Conservation (phyloP, 2,888 invertebrate genomes). For the Dryocosmus kuriphilus region DNA sequence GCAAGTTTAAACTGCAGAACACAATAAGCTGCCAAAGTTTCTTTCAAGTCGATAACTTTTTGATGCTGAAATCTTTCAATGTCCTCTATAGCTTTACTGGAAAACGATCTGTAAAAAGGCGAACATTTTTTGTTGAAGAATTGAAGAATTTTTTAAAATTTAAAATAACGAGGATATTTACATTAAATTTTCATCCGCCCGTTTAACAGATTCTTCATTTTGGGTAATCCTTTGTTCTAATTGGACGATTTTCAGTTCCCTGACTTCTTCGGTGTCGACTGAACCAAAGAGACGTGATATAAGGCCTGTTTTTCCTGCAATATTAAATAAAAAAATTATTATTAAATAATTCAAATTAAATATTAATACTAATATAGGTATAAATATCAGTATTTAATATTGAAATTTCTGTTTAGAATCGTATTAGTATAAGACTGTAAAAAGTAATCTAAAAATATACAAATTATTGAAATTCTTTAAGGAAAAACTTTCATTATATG, state of each 20-base stretch:
- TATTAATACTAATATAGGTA: no score
- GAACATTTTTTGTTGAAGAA: not conserved
- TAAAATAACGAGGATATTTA: conserved; percentile 64
- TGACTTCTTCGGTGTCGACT: conserved; percentile 87
- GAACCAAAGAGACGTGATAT: conserved; percentile 87
- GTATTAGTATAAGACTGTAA: no score
- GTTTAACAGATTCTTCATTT: conserved; percentile 81
- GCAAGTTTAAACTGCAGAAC: conserved; percentile 86
- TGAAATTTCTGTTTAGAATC: no score
- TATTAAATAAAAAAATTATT: not conserved
- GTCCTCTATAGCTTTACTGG: conserved; percentile 83
- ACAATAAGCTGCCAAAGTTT: conserved; percentile 85
- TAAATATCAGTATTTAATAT: no score
- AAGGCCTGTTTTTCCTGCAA: conserved; percentile 83
- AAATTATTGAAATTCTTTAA: no score
- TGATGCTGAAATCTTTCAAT: conserved; percentile 86
- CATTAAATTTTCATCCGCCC: conserved; percentile 82
- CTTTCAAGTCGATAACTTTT: conserved; percentile 85
- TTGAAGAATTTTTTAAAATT: not conserved
- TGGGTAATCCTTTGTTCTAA: conserved; percentile 84
- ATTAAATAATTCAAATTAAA: not conserved
- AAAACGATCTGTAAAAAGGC: conserved; percentile 82
- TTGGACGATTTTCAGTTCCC: conserved; percentile 84
- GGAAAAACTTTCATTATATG: no score
- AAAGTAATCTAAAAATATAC: no score